Evolutionary conservation across 2,797 vertebrate species (phyloP), one percentile per base, ranked within the genome.

Genomic region (Coilia nasus): DNA sequence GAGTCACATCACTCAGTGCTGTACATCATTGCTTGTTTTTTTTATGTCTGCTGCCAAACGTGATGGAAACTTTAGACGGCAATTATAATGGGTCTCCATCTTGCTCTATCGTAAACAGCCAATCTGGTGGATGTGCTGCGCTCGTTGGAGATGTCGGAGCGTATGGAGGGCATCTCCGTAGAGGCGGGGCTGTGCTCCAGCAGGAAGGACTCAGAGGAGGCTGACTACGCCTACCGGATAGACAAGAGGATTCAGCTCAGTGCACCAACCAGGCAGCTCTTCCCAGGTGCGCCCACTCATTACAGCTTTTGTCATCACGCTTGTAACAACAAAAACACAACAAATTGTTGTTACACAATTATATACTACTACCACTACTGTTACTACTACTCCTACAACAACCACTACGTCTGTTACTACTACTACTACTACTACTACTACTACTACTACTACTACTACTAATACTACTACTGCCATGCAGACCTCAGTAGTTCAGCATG

Each of bases 171-270:
- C 3, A 86, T 98, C 87, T 92, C 96, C 6, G 31, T 95, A 82
- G 95, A 93, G n/a, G 90, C 95, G 0, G 98, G 98, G 44, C 90
- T 98, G 86, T 99, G 98, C 86, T 92, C 90, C 14, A 94, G 91
- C 84, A 94, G 96, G 89, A 94, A 87, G 4, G 96, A 93, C 81
- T 46, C 59, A 2, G 91, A 95, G 4, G 93, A 95, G 54, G 90
- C 92, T 0, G 97, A 98, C 87, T 87, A 95, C 41, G 97, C 98
- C 31, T 98, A 96, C 93, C 94, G 90, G 59, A 93, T 98, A 87
- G 93, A 94, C 88, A 96, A 96, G 87, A 93, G 93, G 91, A 97
- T 96, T 78, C 93, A 93, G 41, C 95, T 97, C 84, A 96, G 96
- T 0, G 92, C 91, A 3, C 96, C 97, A 83, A 98, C 97, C 0